Evolutionary conservation across 2,113 vertebrate species (phyloP), one percentile per base, ranked within the genome.

Genomic region (Fregata magnificens): DNA sequence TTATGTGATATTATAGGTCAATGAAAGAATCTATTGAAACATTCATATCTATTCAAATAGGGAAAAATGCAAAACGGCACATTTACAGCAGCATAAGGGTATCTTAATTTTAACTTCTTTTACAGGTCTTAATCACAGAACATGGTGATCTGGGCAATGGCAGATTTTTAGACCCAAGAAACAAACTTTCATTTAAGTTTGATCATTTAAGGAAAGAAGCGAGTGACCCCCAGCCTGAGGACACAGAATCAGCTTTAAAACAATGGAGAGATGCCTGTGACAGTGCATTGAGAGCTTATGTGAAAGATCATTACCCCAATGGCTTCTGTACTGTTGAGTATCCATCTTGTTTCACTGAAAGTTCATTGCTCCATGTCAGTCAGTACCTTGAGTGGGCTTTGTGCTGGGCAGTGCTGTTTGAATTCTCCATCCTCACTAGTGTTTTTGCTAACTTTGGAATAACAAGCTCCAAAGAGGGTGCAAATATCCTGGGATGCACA

Each of bases 191-290:
- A 44, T 99, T 99, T 96, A 99, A 99, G 96, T 99, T 99, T 93
- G 99, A 99, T 97, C 99, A 99, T 86, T 98, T 99, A 97, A 99
- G 98, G 95, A 99, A 99, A 98, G 99, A 99, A 98, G 98, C 98
- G 45, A 99, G 98, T 22, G 99, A 99, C 69, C 97, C 98, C 7
- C 98, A 99, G 86, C 96, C 98, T 13, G 98, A 99, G n/a, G 99
- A 99, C 69, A 97, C 97, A 1, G 99, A 99, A 47, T 90, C 97
- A 1, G 93, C 97, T 21, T 97, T 99, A 49, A 98, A 98, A 44
- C 97, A 98, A 1, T 99, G 99, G 99, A 98, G 99, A 90, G 99
- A 99, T 36, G 98, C 99, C 81, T 99, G 99, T 55, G 99, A 99
- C 88, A 96, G 62, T 52, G 99, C 99, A 8, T 42, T 99, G 93